These are phyloP conservation scores for Drosophila burlai DNA, from an alignment of 1,140 invertebrate genomes.

Conservation along the genomic window DNA sequence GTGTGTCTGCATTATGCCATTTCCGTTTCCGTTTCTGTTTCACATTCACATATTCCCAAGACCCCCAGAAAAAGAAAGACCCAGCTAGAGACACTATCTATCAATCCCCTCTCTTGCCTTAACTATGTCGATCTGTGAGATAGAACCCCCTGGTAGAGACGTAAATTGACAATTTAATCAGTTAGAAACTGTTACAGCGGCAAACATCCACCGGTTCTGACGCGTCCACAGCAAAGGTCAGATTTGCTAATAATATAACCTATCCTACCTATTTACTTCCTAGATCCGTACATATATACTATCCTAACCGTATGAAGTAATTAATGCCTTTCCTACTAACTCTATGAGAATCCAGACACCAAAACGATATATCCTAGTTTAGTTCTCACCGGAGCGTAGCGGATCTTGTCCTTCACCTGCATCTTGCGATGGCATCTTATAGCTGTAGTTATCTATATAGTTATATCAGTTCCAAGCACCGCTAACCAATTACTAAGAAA, in stretches of 20 bases:
- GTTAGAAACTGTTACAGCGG: slow-evolving; percentile 78
- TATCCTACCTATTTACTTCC: slow-evolving; percentile 14
- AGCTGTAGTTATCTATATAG: slow-evolving; percentile 16
- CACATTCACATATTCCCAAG: slow-evolving; percentile 8
- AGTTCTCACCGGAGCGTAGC: slow-evolving; percentile 26
- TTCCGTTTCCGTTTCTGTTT: slow-evolving; percentile 17
- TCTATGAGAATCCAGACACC: not conserved
- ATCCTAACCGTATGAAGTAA: slow-evolving; percentile 6
- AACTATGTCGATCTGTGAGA: slow-evolving; percentile 1
- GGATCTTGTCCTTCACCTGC: slow-evolving; percentile 18
- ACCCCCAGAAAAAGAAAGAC: not conserved
- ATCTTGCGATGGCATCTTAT: slow-evolving; percentile 27
- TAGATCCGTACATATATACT: slow-evolving; percentile 1
- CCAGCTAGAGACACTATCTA: not conserved
- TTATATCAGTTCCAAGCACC: slow-evolving; percentile 2
- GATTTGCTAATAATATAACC: slow-evolving; percentile 61
- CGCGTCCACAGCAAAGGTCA: slow-evolving; percentile 82
- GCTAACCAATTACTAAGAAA: not conserved
- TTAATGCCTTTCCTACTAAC: slow-evolving; percentile 22
- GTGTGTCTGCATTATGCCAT: slow-evolving; percentile 26
- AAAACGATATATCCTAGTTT: slow-evolving; percentile 12
- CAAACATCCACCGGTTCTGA: slow-evolving; percentile 76
- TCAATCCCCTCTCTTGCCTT: not conserved
- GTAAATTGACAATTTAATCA: slow-evolving; percentile 53
- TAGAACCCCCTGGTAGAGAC: slow-evolving; percentile 11